phyloP scores from a whole-genome alignment of 2,113 vertebrate genomes.

The Tringa solitaria region DNA sequence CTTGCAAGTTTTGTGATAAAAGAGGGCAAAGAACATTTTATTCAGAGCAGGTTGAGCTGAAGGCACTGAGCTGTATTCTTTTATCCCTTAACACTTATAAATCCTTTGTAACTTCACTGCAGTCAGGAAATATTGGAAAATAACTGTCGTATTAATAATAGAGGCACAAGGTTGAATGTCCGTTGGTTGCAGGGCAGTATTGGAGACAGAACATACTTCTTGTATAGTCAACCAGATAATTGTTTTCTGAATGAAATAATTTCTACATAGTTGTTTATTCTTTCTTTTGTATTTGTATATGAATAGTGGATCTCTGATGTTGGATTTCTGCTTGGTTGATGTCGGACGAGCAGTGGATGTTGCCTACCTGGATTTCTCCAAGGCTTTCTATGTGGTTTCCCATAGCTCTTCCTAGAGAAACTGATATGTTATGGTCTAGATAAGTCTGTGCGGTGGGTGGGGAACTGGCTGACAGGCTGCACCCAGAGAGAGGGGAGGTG shows the following conservation, averaged over 20 bases:
- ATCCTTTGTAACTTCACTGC: neutral
- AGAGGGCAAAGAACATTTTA: accelerated
- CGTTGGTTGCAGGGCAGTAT: neutral
- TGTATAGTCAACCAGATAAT: neutral
- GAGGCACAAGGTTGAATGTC: neutral
- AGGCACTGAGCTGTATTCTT: neutral
- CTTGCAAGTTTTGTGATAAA: neutral
- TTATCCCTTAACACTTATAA: neutral
- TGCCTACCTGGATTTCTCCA: neutral
- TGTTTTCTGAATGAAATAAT: neutral
- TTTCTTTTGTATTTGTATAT: neutral
- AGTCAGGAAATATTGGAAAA: neutral
- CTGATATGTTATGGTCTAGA: neutral
- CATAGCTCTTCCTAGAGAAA: neutral
- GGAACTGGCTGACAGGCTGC: neutral
- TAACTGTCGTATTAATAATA: neutral
- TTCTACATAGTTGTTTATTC: neutral
- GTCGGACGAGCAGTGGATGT: neutral
- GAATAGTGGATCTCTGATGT: neutral
- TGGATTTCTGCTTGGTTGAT: neutral
- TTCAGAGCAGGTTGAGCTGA: neutral
- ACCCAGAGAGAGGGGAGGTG: neutral
- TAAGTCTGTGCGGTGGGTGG: neutral
- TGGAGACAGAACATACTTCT: neutral
- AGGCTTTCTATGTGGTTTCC: neutral